Conservation (phyloP, 2,113 vertebrate species). For the Ornithorhynchus anatinus region DNA sequence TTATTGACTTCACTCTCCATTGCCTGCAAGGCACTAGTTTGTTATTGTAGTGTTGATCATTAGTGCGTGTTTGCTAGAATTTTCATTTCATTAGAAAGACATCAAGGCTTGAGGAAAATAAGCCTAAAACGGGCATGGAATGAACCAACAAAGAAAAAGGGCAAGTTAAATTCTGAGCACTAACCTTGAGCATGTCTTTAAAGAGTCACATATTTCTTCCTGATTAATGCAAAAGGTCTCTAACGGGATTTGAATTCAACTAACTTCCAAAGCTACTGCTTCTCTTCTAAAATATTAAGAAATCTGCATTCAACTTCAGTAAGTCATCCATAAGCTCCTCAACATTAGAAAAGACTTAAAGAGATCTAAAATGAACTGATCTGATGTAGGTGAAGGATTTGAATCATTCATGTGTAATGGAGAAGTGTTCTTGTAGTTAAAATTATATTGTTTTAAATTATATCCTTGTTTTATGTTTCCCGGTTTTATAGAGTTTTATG, state of each 20-base stretch:
- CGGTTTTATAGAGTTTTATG: constrained; percentile 67
- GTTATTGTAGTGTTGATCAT: not conserved
- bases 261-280: not conserved
- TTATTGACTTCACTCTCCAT: constrained; percentile 4
- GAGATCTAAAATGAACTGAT: constrained; percentile 55
- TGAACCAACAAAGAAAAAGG: too few species aligned
- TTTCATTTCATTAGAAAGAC: accelerated
- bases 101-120: too few species aligned
- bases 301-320: constrained; percentile 24
- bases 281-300: not conserved
- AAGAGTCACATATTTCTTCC: not conserved
- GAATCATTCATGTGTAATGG: constrained; percentile 59
- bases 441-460: constrained; percentile 72
- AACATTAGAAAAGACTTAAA: constrained; percentile 41
- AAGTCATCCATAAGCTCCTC: constrained; percentile 36
- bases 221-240: not conserved
- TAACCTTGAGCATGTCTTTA: not conserved
- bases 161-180: not conserved
- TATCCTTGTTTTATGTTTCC: constrained; percentile 65
- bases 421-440: constrained; percentile 60
- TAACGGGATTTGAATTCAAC: not conserved
- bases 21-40: not conserved
- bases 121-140: too few species aligned
- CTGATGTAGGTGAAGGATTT: constrained; percentile 37
- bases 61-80: constrained; percentile 21